These are phyloP conservation scores for Axis porcinus DNA, from an alignment of 2,113 vertebrate genomes.

Conservation along the genomic window DNA sequence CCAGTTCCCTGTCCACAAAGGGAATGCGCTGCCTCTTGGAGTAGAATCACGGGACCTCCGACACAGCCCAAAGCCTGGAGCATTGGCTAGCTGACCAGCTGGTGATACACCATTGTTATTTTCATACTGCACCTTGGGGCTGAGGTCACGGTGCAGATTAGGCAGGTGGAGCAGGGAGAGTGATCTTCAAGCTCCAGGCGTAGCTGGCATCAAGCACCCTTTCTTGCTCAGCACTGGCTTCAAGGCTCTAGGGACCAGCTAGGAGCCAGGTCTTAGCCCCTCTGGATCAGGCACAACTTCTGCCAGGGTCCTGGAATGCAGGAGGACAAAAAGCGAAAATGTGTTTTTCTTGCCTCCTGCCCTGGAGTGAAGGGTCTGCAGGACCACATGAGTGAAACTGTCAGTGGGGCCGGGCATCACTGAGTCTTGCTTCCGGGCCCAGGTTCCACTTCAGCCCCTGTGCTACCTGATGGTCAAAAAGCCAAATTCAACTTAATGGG, in stretches of 20 bases:
- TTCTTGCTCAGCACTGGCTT: neutral
- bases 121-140: neutral
- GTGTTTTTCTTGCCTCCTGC: neutral
- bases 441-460: neutral
- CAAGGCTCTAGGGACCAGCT: neutral
- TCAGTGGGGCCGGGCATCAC: neutral
- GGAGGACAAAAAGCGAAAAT: neutral
- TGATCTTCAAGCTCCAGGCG: neutral
- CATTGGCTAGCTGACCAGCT: neutral
- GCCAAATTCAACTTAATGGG: neutral
- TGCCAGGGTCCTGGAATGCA: neutral
- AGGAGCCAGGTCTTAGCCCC: too few species aligned
- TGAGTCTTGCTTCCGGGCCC: neutral
- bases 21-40: neutral
- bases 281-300: neutral
- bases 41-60: neutral
- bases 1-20: neutral
- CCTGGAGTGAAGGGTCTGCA: too few species aligned
- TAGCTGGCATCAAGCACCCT: neutral
- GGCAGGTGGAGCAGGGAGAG: neutral
- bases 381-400: neutral
- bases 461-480: neutral
- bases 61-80: fast-evolving
- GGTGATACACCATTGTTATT: neutral
- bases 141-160: fast-evolving